A percentile compares a stretch with the other conserved stretches of the same genome.
Conservation (phyloP, 2,888 invertebrate species). For the Apodemia hepburni region DNA sequence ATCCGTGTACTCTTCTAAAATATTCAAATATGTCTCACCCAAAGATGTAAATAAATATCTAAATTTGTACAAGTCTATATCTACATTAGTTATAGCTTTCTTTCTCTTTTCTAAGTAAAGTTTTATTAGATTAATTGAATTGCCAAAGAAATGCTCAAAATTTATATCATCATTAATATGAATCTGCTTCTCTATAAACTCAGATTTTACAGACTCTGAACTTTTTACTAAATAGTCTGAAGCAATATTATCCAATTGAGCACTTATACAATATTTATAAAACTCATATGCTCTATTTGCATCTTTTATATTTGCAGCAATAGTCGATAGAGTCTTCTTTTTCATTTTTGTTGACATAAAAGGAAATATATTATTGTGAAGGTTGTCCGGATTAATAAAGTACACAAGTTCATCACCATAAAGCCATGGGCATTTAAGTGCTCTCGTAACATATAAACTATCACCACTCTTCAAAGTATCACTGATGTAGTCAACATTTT, state of each 20-base stretch:
- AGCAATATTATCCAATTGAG: slow-evolving; percentile 9
- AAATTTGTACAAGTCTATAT: background rate
- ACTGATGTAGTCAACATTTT: slow-evolving; percentile 47
- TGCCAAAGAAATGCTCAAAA: slow-evolving; percentile 8
- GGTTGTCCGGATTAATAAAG: slow-evolving; percentile 44
- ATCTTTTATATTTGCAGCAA: slow-evolving; percentile 32
- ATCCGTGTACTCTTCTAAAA: background rate
- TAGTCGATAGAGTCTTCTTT: slow-evolving; percentile 43
- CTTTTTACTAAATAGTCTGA: background rate
- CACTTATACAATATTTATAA: slow-evolving; percentile 6
- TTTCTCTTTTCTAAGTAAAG: slow-evolving; percentile 11
- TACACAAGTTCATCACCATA: slow-evolving; percentile 35
- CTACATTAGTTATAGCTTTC: background rate
- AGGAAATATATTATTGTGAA: slow-evolving; percentile 50
- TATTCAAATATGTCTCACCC: slow-evolving; percentile 4
- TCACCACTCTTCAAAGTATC: slow-evolving; percentile 52
- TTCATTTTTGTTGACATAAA: slow-evolving; percentile 56
- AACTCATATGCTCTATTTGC: background rate
- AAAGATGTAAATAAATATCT: slow-evolving; percentile 8
- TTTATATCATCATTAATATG: background rate
- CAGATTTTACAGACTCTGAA: slow-evolving; percentile 3
- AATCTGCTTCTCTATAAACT: background rate
- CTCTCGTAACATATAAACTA: slow-evolving; percentile 47
- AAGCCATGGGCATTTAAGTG: slow-evolving; percentile 51
- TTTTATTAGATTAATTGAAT: background rate